Conservation (phyloP, 23 tunicate species). For the Diplosoma virens region DNA sequence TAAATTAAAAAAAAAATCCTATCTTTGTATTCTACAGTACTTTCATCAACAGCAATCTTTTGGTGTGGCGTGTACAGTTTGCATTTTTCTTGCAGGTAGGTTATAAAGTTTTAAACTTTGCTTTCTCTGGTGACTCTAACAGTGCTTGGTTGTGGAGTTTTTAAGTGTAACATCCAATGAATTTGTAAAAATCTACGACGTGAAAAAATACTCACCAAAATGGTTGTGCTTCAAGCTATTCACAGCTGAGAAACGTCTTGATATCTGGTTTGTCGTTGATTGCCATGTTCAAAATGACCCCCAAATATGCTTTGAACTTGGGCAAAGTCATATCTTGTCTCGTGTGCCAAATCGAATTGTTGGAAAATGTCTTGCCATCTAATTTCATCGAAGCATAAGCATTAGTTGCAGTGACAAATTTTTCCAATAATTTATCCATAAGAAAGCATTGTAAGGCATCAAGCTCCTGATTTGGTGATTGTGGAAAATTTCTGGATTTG, state of each 20-base stretch:
- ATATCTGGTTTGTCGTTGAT: slow-evolving; percentile 1
- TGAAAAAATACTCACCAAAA: slow-evolving; percentile 4
- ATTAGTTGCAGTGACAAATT: slow-evolving; percentile 16
- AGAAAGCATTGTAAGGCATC: slow-evolving; percentile 7
- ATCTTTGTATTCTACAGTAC: slow-evolving; percentile 15
- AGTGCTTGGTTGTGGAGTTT: slow-evolving; percentile 7
- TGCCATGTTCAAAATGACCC: slow-evolving; percentile 17
- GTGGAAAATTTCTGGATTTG: not conserved
- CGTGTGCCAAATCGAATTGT: slow-evolving; percentile 5
- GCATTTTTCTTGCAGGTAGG: not conserved
- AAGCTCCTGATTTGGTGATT: not conserved
- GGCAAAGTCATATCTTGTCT: slow-evolving; percentile 20
- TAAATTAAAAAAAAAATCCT: slow-evolving; percentile 14
- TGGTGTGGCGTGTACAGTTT: not conserved
- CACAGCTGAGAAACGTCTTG: not conserved
- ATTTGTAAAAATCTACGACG: slow-evolving; percentile 5
- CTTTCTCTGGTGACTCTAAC: slow-evolving; percentile 6
- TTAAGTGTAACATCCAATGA: too few relatives aligned
- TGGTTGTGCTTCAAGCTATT: slow-evolving; percentile 3
- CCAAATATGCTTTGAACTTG: slow-evolving; percentile 17
- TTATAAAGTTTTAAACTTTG: not conserved
- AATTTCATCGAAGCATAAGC: slow-evolving; percentile 13
- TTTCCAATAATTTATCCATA: not conserved
- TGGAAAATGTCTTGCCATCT: not conserved
- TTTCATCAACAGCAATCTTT: slow-evolving; percentile 31